These are phyloP conservation scores for Sakesphorus luctuosus DNA, from an alignment of 2,113 vertebrate genomes.

Conservation along the genomic window DNA sequence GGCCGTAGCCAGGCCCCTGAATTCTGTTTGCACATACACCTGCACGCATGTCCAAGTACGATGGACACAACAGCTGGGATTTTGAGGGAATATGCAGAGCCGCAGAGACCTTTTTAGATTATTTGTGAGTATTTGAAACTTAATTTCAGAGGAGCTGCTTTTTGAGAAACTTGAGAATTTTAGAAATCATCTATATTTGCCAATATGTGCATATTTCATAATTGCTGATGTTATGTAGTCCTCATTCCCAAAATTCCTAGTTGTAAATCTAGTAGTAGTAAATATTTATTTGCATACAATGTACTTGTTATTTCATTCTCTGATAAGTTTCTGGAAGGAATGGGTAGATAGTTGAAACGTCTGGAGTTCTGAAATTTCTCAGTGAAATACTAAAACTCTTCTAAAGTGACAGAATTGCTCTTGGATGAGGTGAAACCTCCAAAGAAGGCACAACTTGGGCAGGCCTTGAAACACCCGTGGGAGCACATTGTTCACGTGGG, in stretches of 20 bases:
- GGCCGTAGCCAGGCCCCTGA: neutral
- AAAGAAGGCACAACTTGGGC: neutral
- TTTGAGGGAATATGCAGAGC: neutral
- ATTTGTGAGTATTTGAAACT: neutral
- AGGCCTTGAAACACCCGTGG: neutral
- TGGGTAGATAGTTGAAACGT: neutral
- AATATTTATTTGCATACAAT: neutral
- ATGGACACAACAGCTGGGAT: neutral
- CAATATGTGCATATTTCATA: neutral
- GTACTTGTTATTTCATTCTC: neutral
- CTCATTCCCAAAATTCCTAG: neutral
- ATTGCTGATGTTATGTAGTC: neutral
- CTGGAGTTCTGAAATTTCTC: neutral
- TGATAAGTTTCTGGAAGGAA: neutral
- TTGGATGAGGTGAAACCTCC: neutral
- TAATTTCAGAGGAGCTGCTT: neutral
- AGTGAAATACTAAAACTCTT: neutral
- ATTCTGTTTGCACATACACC: neutral
- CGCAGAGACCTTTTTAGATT: neutral
- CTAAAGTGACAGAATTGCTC: neutral
- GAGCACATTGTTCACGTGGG: neutral
- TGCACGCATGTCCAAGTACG: fast-evolving
- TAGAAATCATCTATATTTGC: neutral
- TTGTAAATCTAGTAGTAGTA: neutral
- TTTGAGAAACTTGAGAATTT: neutral